Evolutionary conservation across 1,140 invertebrate genomes (phyloP).

Genomic region (Tenebrio molitor): DNA sequence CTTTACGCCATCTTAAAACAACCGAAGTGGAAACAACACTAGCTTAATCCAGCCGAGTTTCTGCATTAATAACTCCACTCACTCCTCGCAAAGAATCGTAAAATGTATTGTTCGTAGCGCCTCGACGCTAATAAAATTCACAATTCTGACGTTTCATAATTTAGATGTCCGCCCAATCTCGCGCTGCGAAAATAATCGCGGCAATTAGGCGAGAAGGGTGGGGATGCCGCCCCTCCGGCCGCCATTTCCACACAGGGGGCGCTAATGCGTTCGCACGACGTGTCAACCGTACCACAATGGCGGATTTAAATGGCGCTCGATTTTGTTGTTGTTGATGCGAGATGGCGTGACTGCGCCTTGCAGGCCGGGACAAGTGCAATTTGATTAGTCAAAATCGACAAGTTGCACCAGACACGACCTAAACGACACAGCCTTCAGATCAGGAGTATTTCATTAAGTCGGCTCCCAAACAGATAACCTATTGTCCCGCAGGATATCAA

Average conservation of each 20-base stretch:
- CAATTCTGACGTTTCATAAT: conserved; percentile 11
- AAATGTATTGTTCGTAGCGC: conserved; percentile 15
- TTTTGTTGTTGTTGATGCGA: not conserved
- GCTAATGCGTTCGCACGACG: conserved; percentile 1
- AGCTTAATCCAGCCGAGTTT: conserved; percentile 9
- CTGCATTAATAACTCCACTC: conserved; percentile 30
- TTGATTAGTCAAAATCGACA: conserved; percentile 59
- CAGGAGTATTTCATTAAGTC: conserved; percentile 33
- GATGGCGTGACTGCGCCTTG: conserved; percentile 44
- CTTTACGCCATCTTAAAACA: conserved; percentile 21
- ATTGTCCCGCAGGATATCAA: conserved; percentile 29
- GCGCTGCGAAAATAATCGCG: conserved; percentile 1
- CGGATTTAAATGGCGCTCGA: conserved; percentile 12
- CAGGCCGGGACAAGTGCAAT: conserved; percentile 66
- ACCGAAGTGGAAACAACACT: conserved; percentile 21
- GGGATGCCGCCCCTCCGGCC: too few relatives aligned
- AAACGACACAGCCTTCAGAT: conserved; percentile 55
- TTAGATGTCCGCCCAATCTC: not conserved
- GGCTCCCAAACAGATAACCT: conserved; percentile 20
- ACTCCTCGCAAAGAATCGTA: not conserved
- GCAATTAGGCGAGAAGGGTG: too few relatives aligned
- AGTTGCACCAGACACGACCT: conserved; percentile 65
- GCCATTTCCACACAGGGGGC: too few relatives aligned
- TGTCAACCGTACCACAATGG: conserved; percentile 1
- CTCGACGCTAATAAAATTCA: conserved; percentile 10